Conservation (phyloP, 2,888 invertebrate species). For the Alcis repandata region DNA sequence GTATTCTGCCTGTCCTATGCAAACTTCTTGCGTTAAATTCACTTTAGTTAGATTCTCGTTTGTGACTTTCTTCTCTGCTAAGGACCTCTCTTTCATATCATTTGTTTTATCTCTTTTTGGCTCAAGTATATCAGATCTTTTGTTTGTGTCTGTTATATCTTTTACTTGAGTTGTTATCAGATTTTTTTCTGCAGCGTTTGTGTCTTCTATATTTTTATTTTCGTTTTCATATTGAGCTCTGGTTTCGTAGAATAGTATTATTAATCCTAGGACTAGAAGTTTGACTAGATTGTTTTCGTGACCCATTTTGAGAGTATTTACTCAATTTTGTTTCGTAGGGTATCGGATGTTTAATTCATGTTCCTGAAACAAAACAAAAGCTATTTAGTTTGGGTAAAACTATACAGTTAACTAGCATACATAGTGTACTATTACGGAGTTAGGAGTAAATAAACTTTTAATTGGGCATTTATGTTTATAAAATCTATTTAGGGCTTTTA, state of each 20-base stretch:
- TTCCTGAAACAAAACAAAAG: conserved; percentile 34
- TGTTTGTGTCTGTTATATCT: neutral
- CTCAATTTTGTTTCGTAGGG: neutral
- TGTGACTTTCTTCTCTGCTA: conserved; percentile 9
- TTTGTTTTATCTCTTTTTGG: neutral
- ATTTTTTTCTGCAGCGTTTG: neutral
- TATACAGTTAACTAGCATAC: too few species aligned
- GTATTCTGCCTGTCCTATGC: conserved; percentile 75
- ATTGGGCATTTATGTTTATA: too few species aligned
- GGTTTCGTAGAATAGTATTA: conserved; percentile 16
- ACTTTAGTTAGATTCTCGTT: conserved; percentile 36
- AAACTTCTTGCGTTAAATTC: conserved; percentile 56
- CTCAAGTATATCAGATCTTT: neutral
- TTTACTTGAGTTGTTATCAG: neutral
- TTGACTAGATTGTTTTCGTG: conserved; percentile 28
- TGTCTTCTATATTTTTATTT: neutral
- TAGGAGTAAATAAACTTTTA: too few species aligned
- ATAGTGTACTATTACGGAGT: too few species aligned
- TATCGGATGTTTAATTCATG: conserved; percentile 4
- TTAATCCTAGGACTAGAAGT: conserved; percentile 27
- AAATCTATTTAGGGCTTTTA: too few species aligned
- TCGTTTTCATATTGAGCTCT: conserved; percentile 3
- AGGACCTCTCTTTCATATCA: conserved; percentile 29
- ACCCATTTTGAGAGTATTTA: conserved; percentile 17
- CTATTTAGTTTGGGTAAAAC: neutral